Evolutionary conservation across 1,140 invertebrate genomes (phyloP), one percentile per base, ranked within the genome.

Genomic region (Listronotus oregonensis): DNA sequence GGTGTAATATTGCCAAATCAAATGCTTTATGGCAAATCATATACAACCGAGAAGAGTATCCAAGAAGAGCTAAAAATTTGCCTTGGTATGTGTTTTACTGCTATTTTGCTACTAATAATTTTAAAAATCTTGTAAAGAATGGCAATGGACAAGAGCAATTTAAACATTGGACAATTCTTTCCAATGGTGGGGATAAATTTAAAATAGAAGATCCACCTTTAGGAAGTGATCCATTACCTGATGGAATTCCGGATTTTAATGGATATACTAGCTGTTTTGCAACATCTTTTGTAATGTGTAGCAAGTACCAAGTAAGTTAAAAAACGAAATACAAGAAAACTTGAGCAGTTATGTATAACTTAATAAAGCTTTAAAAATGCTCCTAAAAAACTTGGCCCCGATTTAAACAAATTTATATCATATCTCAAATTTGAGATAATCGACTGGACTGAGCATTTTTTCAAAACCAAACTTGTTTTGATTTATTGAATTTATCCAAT

Each of bases 81-180:
- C 71, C 74, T 21, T 77, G 76, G 77, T 75, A 73, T 67, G 65
- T 79, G 3, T 79, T 75, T 66, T 76, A 77, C 57, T 69, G 47
- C 32, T 69, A 72, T 17, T 69, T 77, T 27, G 58, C 69, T 44
- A 76, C 68, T 6, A 66, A 76, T 64, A 63, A 72, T 56, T 77
- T 77, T 55, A 70, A 73, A 52, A 81, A 80, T 71, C 51, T 80
- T 12, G 51, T 81, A 9, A 74, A 75, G 71, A 81, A 81, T 73
- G 71, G 73, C 14, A 77, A 77, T 67, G 79, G 79, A 8, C 58
- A 78, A 61, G 40, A 75, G 10, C 32, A 62, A 18, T 77, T 73
- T 50, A 67, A 75, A 12, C 60, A 80, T 67, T 80, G 79, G 79
- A 68, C 64, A 8, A 78, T 79, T 34, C 39, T 72, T 3, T 32